Evolutionary conservation across 2,797 vertebrate species (phyloP).

Genomic region (Halcyon smyrnensis): DNA sequence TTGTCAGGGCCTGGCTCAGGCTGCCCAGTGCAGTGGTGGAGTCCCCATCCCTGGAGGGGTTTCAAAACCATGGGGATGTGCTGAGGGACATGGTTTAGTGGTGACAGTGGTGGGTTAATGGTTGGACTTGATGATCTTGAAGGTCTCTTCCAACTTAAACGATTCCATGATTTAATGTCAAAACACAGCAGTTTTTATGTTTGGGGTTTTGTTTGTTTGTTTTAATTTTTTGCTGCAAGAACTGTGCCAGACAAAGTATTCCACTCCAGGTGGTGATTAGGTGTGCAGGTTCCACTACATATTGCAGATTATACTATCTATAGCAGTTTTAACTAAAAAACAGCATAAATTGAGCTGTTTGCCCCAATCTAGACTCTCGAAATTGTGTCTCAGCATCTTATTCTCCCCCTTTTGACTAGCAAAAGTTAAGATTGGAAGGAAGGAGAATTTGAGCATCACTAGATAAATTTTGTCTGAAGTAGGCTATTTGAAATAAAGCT

Average conservation of each 20-base stretch:
- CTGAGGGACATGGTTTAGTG: no score
- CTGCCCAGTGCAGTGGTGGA: no score
- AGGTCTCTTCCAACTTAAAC: no score
- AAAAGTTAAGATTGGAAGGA: background rate
- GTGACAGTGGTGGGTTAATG: no score
- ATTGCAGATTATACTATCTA: background rate
- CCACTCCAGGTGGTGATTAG: background rate
- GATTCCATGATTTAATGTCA: background rate
- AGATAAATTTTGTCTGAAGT: background rate
- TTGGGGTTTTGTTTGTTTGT: background rate
- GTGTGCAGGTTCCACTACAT: background rate
- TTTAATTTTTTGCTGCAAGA: background rate
- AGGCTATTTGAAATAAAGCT: background rate
- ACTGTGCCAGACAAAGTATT: background rate
- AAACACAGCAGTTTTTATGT: background rate
- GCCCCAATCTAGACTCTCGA: background rate
- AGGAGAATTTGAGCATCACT: background rate
- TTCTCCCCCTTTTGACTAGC: background rate
- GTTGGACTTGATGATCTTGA: no score
- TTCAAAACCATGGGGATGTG: no score
- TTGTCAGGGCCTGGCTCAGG: no score
- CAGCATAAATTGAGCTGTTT: background rate
- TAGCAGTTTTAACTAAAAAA: background rate
- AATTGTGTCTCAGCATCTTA: background rate
- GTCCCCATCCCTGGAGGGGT: no score